Percentiles rank a stretch among this genome's conserved stretches.
Evolutionary conservation across 1,140 invertebrate genomes (phyloP).

Genomic region (Charaxes varanes): DNA sequence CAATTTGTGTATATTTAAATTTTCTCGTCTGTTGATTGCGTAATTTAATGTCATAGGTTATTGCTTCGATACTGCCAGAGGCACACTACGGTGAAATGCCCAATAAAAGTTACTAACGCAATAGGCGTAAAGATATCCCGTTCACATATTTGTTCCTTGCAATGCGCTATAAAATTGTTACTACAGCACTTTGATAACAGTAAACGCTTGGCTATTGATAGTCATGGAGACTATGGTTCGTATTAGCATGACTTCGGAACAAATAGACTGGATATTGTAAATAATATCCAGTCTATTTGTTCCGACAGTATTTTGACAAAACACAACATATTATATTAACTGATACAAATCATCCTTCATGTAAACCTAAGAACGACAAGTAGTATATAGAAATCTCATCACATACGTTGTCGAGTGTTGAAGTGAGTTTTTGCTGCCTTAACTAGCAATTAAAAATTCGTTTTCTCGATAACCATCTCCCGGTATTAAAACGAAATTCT

Average conservation of each 20-base stretch:
- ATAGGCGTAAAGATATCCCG: constrained; percentile 40
- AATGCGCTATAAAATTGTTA: constrained; percentile 19
- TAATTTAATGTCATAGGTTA: constrained; percentile 38
- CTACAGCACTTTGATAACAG: constrained; percentile 9
- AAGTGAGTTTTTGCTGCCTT: too few relatives aligned
- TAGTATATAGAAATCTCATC: too few relatives aligned
- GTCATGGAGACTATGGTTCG: too few relatives aligned
- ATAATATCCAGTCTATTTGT: neutral
- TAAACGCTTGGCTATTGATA: neutral
- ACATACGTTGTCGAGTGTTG: too few relatives aligned
- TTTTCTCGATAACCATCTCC: too few relatives aligned
- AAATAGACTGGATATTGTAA: neutral
- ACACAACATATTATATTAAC: too few relatives aligned
- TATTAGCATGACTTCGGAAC: too few relatives aligned
- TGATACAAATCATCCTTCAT: too few relatives aligned
- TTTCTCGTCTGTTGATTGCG: constrained; percentile 12
- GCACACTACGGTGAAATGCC: constrained; percentile 25
- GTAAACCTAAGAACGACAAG: too few relatives aligned
- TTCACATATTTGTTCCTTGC: constrained; percentile 22
- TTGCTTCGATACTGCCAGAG: constrained; percentile 28
- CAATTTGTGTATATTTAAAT: constrained; percentile 8
- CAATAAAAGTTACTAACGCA: constrained; percentile 38
- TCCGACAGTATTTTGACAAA: too few relatives aligned
- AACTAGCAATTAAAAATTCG: too few relatives aligned
- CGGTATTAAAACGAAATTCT: too few relatives aligned